A percentile compares a stretch with the other conserved stretches of the same genome.
Evolutionary conservation across 2,888 invertebrate genomes (phyloP).

Genomic region (Caenorhabditis sp.): DNA sequence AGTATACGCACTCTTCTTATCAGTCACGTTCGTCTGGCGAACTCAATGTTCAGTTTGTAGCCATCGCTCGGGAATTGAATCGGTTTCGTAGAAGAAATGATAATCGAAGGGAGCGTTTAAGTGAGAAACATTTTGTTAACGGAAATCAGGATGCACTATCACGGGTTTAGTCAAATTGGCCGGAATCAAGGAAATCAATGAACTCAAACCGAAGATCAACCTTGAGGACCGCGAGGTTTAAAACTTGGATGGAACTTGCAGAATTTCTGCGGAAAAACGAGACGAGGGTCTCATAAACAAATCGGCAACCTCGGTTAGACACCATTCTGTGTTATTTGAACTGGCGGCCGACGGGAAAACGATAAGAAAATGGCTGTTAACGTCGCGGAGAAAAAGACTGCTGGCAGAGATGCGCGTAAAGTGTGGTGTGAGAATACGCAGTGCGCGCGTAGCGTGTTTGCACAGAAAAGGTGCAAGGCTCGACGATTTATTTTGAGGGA

Average conservation of each 20-base stretch:
- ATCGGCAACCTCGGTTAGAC: conserved; percentile 8
- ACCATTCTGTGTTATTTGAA: conserved; percentile 39
- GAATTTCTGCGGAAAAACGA: neutral
- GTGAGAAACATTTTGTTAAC: no score
- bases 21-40: neutral
- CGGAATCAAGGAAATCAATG: conserved; percentile 44
- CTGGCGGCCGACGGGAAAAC: conserved; percentile 33
- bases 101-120: no score
- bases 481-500: neutral
- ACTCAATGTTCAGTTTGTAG: neutral
- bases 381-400: conserved; percentile 23
- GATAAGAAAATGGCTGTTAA: conserved; percentile 55
- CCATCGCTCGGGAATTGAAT: neutral
- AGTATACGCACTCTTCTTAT: conserved; percentile 7
- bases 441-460: conserved; percentile 25
- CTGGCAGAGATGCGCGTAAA: conserved; percentile 30
- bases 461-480: conserved; percentile 16
- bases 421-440: conserved; percentile 19
- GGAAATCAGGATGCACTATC: no score
- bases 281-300: conserved; percentile 15
- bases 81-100: neutral
- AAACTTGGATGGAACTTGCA: neutral
- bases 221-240: conserved; percentile 6
- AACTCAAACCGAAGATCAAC: conserved; percentile 43
- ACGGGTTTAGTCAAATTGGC: no score